Evolutionary conservation across 1,140 invertebrate genomes (phyloP), one percentile per base, ranked within the genome.

Genomic region (Pseudomyrmex flavicornis): DNA sequence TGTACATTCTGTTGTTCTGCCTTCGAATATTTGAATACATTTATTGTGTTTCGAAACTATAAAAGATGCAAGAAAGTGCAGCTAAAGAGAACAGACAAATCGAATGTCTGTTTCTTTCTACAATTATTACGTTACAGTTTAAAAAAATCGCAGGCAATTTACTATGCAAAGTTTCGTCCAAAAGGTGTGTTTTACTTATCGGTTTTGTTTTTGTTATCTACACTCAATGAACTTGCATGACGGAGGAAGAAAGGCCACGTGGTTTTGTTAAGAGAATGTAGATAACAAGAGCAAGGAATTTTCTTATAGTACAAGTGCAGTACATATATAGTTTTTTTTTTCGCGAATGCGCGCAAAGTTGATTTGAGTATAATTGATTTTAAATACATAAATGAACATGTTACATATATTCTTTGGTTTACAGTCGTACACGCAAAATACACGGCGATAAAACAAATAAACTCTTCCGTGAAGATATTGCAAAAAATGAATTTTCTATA

Each of bases 401-500:
- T 59, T 17, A 59, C 35, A 35, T 35, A 35, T 35, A 35, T 35
- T 35, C 58, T 59, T 59, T 58, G n/a, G 22, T 79, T 79, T 50
- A 70, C 44, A 70, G 1, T 56, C 48, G 8, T 68, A 77, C 9
- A 50, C 52, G 20, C n/a, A 69, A 58, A 13, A 70, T 26, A 50
- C 12, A 77, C 13, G 46, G 7, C 58, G 46, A 58, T 44, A 15
- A 12, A 48, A 56, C 12, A 4, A 26, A 80, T 61, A 80, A 59
- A 22, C 13, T 26, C 20, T n/a, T 35, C 12, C 3, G 20, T 50
- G 48, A 72, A 72, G 54, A 70, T 22, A 12, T 70, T 20, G 44
- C 66, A 12, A 72, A 80, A 80, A n/a, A n/a, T 80, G 12, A 35
- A 58, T 72, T 80, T 13, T 70, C 7, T 80, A 50, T 80, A 61